Evolutionary conservation across 2,888 invertebrate genomes (phyloP).

Genomic region (Sylvicola cinctus): DNA sequence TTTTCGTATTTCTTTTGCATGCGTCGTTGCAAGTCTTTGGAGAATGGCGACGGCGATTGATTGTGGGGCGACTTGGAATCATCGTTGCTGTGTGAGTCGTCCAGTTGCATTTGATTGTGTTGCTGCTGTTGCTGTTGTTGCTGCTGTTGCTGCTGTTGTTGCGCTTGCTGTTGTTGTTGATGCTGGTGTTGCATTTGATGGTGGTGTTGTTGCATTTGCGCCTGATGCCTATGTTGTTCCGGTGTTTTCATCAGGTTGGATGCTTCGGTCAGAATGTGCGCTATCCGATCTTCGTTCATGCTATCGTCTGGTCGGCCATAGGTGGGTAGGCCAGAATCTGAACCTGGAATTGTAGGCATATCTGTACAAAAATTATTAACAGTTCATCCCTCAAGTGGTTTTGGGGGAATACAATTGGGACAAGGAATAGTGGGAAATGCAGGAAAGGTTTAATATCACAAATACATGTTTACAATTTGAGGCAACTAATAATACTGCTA

Average conservation of each 20-base stretch:
- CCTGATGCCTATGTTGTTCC: constrained; percentile 11
- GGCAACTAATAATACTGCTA: no score
- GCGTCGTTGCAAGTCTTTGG: constrained; percentile 29
- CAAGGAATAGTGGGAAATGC: no score
- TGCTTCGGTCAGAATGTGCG: constrained; percentile 83
- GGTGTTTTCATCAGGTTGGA: constrained; percentile 68
- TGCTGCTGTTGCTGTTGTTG: constrained; percentile 31
- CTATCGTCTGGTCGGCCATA: constrained; percentile 55
- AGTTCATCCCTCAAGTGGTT: no score
- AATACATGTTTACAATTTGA: no score
- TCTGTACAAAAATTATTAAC: constrained; percentile 9
- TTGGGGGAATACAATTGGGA: no score
- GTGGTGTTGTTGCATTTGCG: constrained; percentile 38
- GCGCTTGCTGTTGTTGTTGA: constrained; percentile 32
- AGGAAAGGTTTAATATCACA: no score
- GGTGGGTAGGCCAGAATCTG: constrained; percentile 62
- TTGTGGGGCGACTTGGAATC: constrained; percentile 64
- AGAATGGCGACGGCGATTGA: constrained; percentile 64
- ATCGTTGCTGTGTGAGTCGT: constrained; percentile 54
- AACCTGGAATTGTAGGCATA: constrained; percentile 8
- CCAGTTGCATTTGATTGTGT: constrained; percentile 41
- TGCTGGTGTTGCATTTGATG: constrained; percentile 23
- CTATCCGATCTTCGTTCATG: constrained; percentile 77
- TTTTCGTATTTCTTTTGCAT: constrained; percentile 74
- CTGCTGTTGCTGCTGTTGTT: constrained; percentile 28